Conservation (phyloP, 2,797 vertebrate species). For the Enteromius treurensis region DNA sequence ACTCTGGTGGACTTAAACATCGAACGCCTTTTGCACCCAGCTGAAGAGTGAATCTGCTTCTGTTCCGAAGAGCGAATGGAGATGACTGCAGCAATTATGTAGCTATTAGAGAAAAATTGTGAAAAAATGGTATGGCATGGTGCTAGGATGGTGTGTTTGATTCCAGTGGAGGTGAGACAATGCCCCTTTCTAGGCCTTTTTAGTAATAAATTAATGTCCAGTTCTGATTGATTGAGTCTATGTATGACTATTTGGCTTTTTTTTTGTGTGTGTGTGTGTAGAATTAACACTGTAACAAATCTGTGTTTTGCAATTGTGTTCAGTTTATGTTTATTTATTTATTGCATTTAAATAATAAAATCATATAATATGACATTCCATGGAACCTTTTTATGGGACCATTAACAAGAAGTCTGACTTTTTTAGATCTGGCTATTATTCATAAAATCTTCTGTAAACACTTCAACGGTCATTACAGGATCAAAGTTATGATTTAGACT, state of each 20-base stretch:
- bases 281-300: neutral
- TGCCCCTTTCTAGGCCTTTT: neutral
- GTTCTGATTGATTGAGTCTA: neutral
- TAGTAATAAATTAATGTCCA: neutral
- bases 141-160: neutral
- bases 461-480: neutral
- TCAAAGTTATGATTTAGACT: neutral
- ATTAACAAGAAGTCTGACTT: neutral
- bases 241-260: neutral
- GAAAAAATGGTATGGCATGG: neutral
- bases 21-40: conserved; percentile 64
- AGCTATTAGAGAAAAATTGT: neutral
- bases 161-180: too few relatives aligned
- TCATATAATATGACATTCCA: neutral
- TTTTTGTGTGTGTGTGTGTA: too few relatives aligned
- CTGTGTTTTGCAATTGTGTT: neutral
- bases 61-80: conserved; percentile 20
- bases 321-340: neutral
- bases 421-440: neutral
- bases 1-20: conserved; percentile 66
- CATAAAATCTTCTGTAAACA: neutral
- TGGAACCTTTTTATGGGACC: neutral
- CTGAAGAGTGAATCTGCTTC: conserved; percentile 48
- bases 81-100: conserved; percentile 3
- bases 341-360: neutral